phyloP scores from a whole-genome alignment of 1,140 invertebrate species.

The Drosophila athabasca region DNA sequence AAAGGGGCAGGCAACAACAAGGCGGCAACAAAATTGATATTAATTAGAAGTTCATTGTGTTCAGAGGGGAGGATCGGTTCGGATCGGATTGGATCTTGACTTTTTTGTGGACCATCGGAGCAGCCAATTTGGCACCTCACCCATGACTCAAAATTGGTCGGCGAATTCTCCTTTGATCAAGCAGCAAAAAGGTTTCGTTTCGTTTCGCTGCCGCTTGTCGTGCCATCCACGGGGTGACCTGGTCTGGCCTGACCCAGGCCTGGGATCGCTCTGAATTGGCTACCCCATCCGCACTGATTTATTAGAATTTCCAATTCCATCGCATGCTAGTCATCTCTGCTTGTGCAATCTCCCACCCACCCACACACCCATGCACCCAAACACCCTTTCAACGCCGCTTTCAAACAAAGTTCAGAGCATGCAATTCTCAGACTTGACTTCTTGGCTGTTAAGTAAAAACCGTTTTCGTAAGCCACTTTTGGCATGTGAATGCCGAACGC shows the following conservation, averaged over 20 bases:
- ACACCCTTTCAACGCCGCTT: background rate
- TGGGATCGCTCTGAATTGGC: slow-evolving; percentile 10
- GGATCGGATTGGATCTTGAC: too few relatives aligned
- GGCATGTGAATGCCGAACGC: slow-evolving; percentile 39
- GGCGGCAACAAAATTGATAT: slow-evolving; percentile 47
- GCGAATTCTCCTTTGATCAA: slow-evolving; percentile 36
- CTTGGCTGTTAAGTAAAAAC: slow-evolving; percentile 34
- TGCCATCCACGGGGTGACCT: slow-evolving; percentile 26
- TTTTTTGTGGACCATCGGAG: slow-evolving; percentile 12
- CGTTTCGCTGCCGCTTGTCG: slow-evolving; percentile 12
- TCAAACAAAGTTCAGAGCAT: slow-evolving; percentile 66
- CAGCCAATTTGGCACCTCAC: slow-evolving; percentile 52
- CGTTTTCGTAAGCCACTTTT: slow-evolving; percentile 51
- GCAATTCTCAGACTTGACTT: slow-evolving; percentile 62
- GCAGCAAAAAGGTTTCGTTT: background rate
- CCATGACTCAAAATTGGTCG: slow-evolving; percentile 55
- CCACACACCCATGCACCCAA: too few relatives aligned
- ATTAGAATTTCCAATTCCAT: slow-evolving; percentile 49
- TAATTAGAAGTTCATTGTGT: slow-evolving; percentile 66
- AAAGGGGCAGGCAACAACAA: slow-evolving; percentile 20
- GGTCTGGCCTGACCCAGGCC: slow-evolving; percentile 44
- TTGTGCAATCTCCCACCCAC: slow-evolving; percentile 46
- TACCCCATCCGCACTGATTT: slow-evolving; percentile 16
- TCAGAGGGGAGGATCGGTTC: slow-evolving; percentile 30
- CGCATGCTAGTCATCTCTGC: slow-evolving; percentile 28